Evolutionary conservation across 2,888 invertebrate genomes (phyloP).

Genomic region (Geotrupes spiniger): DNA sequence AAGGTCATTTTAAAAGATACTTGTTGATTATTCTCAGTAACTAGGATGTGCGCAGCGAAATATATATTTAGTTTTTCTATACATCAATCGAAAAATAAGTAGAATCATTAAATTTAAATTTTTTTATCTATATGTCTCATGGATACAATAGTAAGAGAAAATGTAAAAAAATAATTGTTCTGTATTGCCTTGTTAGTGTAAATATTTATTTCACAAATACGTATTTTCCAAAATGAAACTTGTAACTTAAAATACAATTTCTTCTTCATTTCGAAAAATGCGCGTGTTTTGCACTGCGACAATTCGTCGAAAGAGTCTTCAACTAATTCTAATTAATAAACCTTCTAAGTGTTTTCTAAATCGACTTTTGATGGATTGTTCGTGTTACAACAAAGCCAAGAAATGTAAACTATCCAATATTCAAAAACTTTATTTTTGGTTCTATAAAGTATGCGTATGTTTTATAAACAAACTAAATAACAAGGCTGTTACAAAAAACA

Average conservation of each 20-base stretch:
- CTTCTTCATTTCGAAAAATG: neutral
- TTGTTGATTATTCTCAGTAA: too few species aligned
- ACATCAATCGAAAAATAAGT: too few species aligned
- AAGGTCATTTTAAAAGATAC: too few species aligned
- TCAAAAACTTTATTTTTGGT: slow-evolving; percentile 24
- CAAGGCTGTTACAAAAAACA: slow-evolving; percentile 42
- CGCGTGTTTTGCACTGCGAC: neutral
- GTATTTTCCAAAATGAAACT: slow-evolving; percentile 13
- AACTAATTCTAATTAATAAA: slow-evolving; percentile 6
- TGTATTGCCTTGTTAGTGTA: slow-evolving; percentile 24
- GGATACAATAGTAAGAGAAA: too few species aligned
- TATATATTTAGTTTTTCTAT: too few species aligned
- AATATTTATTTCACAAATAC: slow-evolving; percentile 27
- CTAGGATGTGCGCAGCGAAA: too few species aligned
- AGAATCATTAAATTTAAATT: too few species aligned
- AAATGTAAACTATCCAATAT: slow-evolving; percentile 26
- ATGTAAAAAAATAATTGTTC: too few species aligned
- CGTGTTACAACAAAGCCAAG: too few species aligned
- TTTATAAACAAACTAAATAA: slow-evolving; percentile 42
- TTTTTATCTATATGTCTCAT: too few species aligned
- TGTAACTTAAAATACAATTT: slow-evolving; percentile 5
- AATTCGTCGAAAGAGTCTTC: neutral
- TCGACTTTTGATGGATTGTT: too few species aligned
- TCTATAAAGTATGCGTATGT: slow-evolving; percentile 33
- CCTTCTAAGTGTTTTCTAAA: slow-evolving; percentile 15